Evolutionary conservation across 1,140 invertebrate species (phyloP).

Genomic region (Helicorthomorpha holstii): DNA sequence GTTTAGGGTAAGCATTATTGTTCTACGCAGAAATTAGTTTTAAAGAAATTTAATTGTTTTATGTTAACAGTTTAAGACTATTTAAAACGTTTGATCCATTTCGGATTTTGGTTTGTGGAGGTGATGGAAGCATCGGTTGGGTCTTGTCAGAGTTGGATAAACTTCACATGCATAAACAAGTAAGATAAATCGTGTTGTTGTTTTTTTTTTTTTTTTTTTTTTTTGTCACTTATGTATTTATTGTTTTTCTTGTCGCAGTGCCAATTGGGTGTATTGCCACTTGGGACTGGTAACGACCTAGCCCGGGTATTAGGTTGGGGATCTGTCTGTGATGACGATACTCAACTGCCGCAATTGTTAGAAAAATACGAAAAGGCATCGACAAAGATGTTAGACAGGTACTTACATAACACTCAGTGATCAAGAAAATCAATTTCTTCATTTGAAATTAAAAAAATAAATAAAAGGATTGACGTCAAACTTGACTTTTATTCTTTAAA

Average conservation of each 20-base stretch:
- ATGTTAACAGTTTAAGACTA: constrained; percentile 41
- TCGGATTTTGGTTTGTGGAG: constrained; percentile 77
- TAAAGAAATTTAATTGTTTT: background rate
- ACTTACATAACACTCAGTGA: too few species aligned
- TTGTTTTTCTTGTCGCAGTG: constrained; percentile 38
- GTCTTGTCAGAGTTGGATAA: constrained; percentile 83
- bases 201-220: background rate
- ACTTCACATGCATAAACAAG: constrained; percentile 59
- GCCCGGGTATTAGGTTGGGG: constrained; percentile 92
- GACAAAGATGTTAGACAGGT: constrained; percentile 89
- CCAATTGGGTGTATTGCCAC: constrained; percentile 74
- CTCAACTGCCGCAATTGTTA: constrained; percentile 73
- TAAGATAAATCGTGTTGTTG: constrained; percentile 34
- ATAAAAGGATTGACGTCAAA: too few species aligned
- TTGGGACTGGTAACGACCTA: constrained; percentile 91
- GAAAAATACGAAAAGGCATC: constrained; percentile 87
- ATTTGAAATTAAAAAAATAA: too few species aligned
- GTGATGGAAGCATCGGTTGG: constrained; percentile 87
- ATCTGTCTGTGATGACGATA: constrained; percentile 83
- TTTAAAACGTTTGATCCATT: constrained; percentile 84
- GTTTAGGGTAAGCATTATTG: constrained; percentile 47
- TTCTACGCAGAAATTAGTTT: background rate
- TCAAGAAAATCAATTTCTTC: too few species aligned
- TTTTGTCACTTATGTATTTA: background rate
- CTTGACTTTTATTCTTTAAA: constrained; percentile 19